Base-by-base conservation (phyloP, 2,888 invertebrate species). In the Gonocerus acuteangulatus region DNA sequence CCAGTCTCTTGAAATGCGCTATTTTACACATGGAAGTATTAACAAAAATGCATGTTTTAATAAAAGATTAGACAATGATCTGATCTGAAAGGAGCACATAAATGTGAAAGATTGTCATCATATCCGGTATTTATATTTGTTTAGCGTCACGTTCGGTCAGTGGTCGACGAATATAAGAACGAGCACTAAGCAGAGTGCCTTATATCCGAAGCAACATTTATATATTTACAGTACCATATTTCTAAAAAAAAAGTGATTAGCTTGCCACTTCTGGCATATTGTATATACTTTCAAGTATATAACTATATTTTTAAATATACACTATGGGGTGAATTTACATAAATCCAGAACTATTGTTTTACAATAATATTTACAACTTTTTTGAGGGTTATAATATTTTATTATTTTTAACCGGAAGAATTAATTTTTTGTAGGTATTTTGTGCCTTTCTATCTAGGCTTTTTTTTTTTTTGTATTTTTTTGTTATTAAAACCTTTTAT, bases 281-380 rank as follows among this genome's bases (percentile, higher is more conserved):
- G 27, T 32, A 57, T 57, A 57, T 57, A 57, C 47, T 47, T 47
- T 47, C 3, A 22, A 47, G 21, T 47, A 47, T 21, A 47, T 47
- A 57, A 44, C 57, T 57, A 54, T 54, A 39, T 19, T n/a, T 49
- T 9, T 27, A 9, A 36, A 42, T 57, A 47, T 57, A 57, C 57
- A 57, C 57, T 57, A 57, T 57, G 47, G 47, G 21, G 19, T 57
- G 47, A 57, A 21, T 65, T 56, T 65, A 65, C 65, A 65, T 51
- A 65, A 65, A 65, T 63, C 65, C 65, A 57, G 65, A 61, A 63
- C 65, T 65, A 65, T 65, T 65, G 65, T 57, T 57, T 47, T 47
- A 57, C 57, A 57, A n/a, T 47, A 19, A 57, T 57, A 57, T 57
- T 57, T 57, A 57, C 57, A 57, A 34, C 15, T 47, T 47, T 18